Base-by-base conservation (phyloP, 2,888 invertebrate genomes). In the Neocrepidodera transversa region DNA sequence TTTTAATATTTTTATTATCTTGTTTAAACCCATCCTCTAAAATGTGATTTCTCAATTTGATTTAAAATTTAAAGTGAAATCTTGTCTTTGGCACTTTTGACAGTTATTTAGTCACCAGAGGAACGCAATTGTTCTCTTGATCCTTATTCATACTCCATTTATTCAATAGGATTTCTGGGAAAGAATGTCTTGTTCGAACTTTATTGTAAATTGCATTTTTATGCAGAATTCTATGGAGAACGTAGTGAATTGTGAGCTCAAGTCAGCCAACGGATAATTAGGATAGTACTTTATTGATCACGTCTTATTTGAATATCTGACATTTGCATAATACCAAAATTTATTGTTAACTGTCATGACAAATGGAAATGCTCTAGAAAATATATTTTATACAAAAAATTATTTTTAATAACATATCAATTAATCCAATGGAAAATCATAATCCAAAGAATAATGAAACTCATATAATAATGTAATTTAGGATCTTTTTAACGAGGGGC, bases 171-270 rank as follows among this genome's bases (percentile, higher is more conserved):
- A 30, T 32, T 54, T 42, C 5, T 42, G 42, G 28, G n/a, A 51
- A 38, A 38, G 51, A 30, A 32, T 43, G 35, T 53, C 52, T 13
- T 47, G 47, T 47, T 57, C 57, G 52, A 60, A 51, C 45, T 55
- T 55, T 49, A 55, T 18, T 26, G 50, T 26, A 60, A 47, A 60
- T 60, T 48, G 56, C 38, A 35, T 42, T 56, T 55, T 60, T 52
- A 60, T 60, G 52, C 56, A 56, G 43, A 56, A 52, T 51, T 54
- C 28, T 35, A n/a, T 7, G n/a, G 26, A 54, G 28, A 54, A 17
- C n/a, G 50, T 26, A 26, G 38, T 50, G 38, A 38, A 50, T 38
- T 36, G 20, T 26, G n/a, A n/a, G 26, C 38, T 38, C 50, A 49
- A 14, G 10, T 48, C 49, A 35, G 20, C 49, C n/a, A 17, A 20